Percentiles rank a stretch among this genome's conserved stretches.
Conservation (phyloP, 2,113 vertebrate species). For the Callorhinus ursinus region DNA sequence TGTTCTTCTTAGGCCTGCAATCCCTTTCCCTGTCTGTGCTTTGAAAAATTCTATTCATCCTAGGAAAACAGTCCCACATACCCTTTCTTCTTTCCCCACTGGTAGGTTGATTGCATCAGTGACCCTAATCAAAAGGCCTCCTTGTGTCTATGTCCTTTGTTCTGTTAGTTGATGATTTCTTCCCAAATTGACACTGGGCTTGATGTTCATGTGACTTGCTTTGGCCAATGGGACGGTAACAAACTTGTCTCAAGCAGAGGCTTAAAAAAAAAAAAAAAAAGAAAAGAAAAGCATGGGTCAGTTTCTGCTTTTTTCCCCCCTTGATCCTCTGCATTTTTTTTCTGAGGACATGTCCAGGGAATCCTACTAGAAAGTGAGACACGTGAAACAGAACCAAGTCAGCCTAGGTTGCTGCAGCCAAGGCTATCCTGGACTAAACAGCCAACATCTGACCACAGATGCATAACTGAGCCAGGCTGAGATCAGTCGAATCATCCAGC, state of each 20-base stretch:
- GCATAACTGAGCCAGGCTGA: neutral
- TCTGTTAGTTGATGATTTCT: neutral
- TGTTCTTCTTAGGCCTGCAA: neutral
- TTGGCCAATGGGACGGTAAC: neutral
- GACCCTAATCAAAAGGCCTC: neutral
- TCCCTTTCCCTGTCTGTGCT: neutral
- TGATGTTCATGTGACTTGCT: conserved; percentile 3
- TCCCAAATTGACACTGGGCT: neutral
- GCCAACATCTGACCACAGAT: neutral
- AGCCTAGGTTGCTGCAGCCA: neutral
- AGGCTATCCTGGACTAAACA: neutral
- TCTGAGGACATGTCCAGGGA: neutral
- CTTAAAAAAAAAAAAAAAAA: neutral
- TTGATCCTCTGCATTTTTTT: neutral
- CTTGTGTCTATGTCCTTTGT: neutral
- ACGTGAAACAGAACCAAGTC: neutral
- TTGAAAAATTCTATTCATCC: neutral
- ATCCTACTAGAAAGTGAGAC: neutral
- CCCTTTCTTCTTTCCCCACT: neutral
- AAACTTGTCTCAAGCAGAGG: neutral
- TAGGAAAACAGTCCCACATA: neutral
- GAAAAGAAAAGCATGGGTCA: neutral
- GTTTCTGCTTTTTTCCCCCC: neutral
- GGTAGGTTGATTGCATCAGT: neutral
- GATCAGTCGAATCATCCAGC: neutral